Base-by-base conservation (phyloP, 2,113 vertebrate genomes). In the Leiothrix lutea region DNA sequence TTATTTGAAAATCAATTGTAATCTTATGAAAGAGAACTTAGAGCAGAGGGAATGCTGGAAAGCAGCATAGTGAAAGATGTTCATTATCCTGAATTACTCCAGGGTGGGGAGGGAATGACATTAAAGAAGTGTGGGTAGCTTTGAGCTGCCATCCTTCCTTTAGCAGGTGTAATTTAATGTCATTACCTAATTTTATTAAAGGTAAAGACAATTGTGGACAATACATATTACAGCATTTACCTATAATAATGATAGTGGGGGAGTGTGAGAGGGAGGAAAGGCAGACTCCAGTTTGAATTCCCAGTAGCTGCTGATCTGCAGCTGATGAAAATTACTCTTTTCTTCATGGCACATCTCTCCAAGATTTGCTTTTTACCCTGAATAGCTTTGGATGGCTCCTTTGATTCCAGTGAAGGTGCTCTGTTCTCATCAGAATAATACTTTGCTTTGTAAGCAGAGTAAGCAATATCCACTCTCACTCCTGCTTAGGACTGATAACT, bases 1-100 rank as follows among this genome's bases (percentile, higher is more conserved):
- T 86, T 90, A 90, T 96, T 94, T 96, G 93, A 92, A 96, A 94
- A 97, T 95, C 94, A 86, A 69, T 94, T 85, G 94, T 95, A 96
- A 94, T 94, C 66, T 81, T 91, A 89, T 89, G 83, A 89, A 96
- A 95, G 86, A 79, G 64, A 95, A 72, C 40, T 86, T 84, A 57
- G 21, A 94, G 92, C 90, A 64, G 29, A 48, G 80, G 77, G 88
- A 86, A 93, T 73, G 92, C 58, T 92, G 66, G 42, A 94, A 80
- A 95, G 92, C 88, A 60, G 93, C 54, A 6, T 15, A 51, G 62
- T 96, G 83, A 95, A 94, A 95, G 90, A 90, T 85, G 93, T 86
- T 95, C 92, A 58, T 95, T 93, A 95, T 91, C 44, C 88, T 89
- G 67, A 87, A 92, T 93, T 95, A 95, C 94, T 92, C 86, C 83